Conservation (phyloP, 2,888 invertebrate species). For the Euspilapteryx auroguttella region DNA sequence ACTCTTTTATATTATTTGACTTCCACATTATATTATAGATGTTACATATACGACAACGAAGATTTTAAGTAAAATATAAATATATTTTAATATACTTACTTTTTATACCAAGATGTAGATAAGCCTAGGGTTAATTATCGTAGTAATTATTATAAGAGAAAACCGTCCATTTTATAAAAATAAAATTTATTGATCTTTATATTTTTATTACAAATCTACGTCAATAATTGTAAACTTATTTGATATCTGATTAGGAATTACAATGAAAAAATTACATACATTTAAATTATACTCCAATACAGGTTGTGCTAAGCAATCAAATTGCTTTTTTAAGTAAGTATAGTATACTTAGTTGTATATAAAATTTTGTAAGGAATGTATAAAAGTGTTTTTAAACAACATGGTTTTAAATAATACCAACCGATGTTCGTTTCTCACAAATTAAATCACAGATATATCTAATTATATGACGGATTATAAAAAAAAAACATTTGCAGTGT, state of each 20-base stretch:
- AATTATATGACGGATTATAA: no score
- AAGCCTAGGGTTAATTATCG: no score
- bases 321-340: conserved; percentile 37
- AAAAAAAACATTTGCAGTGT: conserved; percentile 9
- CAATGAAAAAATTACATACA: conserved; percentile 1
- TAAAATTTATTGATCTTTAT: conserved; percentile 13
- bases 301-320: conserved; percentile 47
- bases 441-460: no score
- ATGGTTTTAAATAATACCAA: no score
- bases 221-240: conserved; percentile 11
- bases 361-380: conserved; percentile 12
- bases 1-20: no score
- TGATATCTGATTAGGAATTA: background rate
- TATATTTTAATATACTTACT: no score
- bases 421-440: no score
- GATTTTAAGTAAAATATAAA: no score
- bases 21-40: no score
- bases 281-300: conserved; percentile 16
- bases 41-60: no score
- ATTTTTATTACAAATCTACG: conserved; percentile 16
- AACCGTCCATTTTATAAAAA: conserved; percentile 15
- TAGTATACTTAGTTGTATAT: conserved; percentile 11
- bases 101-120: no score
- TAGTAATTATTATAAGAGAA: conserved; percentile 19
- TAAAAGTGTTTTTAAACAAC: conserved; percentile 7